These are phyloP conservation scores for Enhydra lutris DNA, from an alignment of 2,113 vertebrate species.

Conservation along the genomic window DNA sequence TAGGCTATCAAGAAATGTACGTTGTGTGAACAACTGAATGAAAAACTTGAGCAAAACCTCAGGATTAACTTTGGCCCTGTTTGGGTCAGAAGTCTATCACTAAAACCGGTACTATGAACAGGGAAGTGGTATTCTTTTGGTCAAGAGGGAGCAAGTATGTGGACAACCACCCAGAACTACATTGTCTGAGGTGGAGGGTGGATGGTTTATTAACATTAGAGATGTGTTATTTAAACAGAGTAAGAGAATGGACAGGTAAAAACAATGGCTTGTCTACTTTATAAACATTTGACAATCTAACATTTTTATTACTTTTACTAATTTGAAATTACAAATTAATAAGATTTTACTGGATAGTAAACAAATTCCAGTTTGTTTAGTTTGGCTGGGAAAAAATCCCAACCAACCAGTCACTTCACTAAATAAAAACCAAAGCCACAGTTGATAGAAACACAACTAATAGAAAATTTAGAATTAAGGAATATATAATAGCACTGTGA, in stretches of 20 bases:
- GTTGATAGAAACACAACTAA: not conserved
- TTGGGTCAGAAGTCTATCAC: not conserved
- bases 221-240: not conserved
- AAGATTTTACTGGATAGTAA: not conserved
- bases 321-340: not conserved
- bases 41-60: not conserved
- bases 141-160: not conserved
- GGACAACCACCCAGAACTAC: not conserved
- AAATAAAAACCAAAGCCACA: not conserved
- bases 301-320: not conserved
- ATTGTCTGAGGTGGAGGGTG: not conserved
- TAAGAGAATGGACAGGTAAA: not conserved
- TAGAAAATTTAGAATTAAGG: not conserved
- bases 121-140: not conserved
- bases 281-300: not conserved
- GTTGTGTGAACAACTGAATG: not conserved
- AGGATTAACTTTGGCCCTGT: not conserved
- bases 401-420: not conserved
- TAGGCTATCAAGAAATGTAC: not conserved
- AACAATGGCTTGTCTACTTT: not conserved
- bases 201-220: not conserved
- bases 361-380: not conserved
- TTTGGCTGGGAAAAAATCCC: not conserved
- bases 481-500: not conserved
- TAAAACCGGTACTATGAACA: not conserved